Evolutionary conservation across 2,888 invertebrate genomes (phyloP), one percentile per base, ranked within the genome.

Genomic region (Catocala sponsa): DNA sequence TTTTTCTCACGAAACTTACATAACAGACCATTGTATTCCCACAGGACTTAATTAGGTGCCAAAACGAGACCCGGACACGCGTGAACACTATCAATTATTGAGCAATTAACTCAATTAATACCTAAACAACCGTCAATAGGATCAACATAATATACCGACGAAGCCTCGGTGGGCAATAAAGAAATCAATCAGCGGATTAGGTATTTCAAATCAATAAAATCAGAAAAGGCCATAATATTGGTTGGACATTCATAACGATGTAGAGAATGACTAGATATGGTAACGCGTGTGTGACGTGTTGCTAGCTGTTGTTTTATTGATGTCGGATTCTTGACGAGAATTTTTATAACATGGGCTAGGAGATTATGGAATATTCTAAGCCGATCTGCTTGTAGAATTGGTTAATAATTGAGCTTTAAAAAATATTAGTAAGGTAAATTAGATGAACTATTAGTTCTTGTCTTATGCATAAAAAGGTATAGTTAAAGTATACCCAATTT

Each of bases 141-240:
- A 90, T 85, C 88, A 88, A 89, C 88, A 89, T 88, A 86, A 85
- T 86, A 83, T 74, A 79, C 79, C 82, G 71, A 72, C 84, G 85
- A 83, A 84, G 84, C 84, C 82, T 85, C 86, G 84, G 84, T 77
- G 76, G 84, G 91, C 93, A 91, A 92, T 94, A 94, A 94, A 93
- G 92, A 92, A 94, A 94, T 94, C 94, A 94, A 94, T 94, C 93
- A 92, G 88, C 79, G 87, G 86, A 92, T 93, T 93, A 92, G 91
- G 88, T 94, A 93, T 94, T 92, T 91, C 92, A 89, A 94, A 93
- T 94, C 93, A 93, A 94, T 94, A 94, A 94, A 94, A 92, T 90
- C 87, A 87, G 86, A 89, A 91, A 92, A 89, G 84, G 87, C 87
- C 80, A 84, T 90, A 89, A 87, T 89, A 83, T 84, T 86, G 72